Percentiles rank a stretch among this genome's conserved stretches.
These are phyloP conservation scores for Germaria angustata DNA, from an alignment of 2,888 invertebrate species.

Conservation along the genomic window DNA sequence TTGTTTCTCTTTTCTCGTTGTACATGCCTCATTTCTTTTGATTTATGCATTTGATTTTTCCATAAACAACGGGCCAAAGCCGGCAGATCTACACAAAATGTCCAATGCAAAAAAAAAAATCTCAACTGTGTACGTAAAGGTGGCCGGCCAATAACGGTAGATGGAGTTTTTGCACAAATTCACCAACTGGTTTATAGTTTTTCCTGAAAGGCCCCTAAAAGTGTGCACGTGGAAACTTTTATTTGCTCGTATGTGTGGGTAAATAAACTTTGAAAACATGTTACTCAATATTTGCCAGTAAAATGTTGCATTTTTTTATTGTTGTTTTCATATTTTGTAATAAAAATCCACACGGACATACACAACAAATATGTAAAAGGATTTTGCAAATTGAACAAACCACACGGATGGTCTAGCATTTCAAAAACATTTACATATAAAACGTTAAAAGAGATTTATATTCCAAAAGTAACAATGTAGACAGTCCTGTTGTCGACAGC, in stretches of 20 bases:
- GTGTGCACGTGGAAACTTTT: slow-evolving; percentile 35
- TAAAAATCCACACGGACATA: slow-evolving; percentile 2
- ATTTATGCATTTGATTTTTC: slow-evolving; percentile 40
- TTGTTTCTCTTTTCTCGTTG: neutral
- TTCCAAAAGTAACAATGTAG: neutral
- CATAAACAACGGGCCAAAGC: neutral
- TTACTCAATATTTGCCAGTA: slow-evolving; percentile 42
- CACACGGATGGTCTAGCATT: neutral
- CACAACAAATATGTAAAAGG: slow-evolving; percentile 3
- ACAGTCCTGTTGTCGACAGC: no score
- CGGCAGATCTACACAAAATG: neutral
- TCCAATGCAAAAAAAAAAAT: neutral
- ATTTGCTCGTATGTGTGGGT: neutral
- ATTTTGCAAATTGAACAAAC: neutral
- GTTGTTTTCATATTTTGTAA: neutral
- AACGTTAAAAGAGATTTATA: neutral
- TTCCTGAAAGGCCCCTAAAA: slow-evolving; percentile 18
- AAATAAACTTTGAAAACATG: slow-evolving; percentile 33
- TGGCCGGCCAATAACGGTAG: slow-evolving; percentile 7
- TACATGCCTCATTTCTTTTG: slow-evolving; percentile 28
- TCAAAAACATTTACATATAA: neutral
- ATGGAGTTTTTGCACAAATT: neutral
- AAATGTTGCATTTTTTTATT: slow-evolving; percentile 21
- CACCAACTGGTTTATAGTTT: neutral
- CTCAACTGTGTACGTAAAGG: neutral